Base-by-base conservation (phyloP, 2,113 vertebrate species). In the Corythornis cristatus region DNA sequence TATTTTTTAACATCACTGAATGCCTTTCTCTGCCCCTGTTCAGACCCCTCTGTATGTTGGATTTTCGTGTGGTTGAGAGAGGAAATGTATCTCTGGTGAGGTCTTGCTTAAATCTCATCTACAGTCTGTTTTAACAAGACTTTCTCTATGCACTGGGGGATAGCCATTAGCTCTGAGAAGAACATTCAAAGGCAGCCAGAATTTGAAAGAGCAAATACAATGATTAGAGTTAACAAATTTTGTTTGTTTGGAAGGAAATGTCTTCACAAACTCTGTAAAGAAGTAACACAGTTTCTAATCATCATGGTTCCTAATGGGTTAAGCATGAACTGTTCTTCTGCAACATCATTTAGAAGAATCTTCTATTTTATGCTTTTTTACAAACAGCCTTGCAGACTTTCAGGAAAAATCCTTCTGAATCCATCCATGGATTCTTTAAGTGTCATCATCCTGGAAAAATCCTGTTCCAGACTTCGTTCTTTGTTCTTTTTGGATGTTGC, bases 391-490 rank as follows among this genome's bases (percentile, higher is more conserved):
- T 86, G 29, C 11, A 19, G 26, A 48, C 40, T 89, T 80, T 56
- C 48, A 83, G 68, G 43, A 35, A 83, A 70, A 93, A 60, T 43
- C n/a, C 46, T 58, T 71, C 51, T 64, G 87, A 93, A 79, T 87
- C 62, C 46, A 74, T 76, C 58, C 66, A 26, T n/a, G 74, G 50
- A 53, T 91, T 79, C 82, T 83, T 91, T 48, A 80, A 91, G 78
- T 90, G 78, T 95, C 88, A 89, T 89, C 75, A 68, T 71, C 87
- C 89, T 77, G 85, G 79, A 95, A 96, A 86, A 88, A 64, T 93
- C 79, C 93, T 86, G 53, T 81, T 83, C 79, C 79, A 72, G 88
- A 45, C 64, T 71, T 76, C 18, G 2, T 79, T 82, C 93, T 95
- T 91, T 85, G 79, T 86, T 88, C 89, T 89, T 85, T 67, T 82